Evolutionary conservation across 2,113 vertebrate genomes (phyloP).

Genomic region (Formicarius rufipectus): DNA sequence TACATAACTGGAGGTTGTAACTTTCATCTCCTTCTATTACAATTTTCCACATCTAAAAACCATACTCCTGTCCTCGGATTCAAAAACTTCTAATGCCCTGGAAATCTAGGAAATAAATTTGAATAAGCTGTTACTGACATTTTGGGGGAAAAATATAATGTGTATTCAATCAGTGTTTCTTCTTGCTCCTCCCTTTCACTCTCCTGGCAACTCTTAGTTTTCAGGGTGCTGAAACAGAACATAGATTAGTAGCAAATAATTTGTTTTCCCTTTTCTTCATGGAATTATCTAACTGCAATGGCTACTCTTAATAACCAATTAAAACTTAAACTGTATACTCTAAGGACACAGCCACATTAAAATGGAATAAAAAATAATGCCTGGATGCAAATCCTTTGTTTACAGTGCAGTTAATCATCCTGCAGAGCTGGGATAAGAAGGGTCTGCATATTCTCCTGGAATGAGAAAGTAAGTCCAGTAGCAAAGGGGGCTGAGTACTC

Average conservation of each 20-base stretch:
- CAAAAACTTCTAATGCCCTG: not conserved
- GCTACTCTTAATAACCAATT: not conserved
- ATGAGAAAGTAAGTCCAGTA: not conserved
- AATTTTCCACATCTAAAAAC: not conserved
- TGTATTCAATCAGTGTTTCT: not conserved
- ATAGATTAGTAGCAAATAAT: not conserved
- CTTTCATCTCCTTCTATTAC: not conserved
- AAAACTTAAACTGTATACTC: not conserved
- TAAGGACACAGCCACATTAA: not conserved
- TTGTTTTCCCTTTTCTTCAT: not conserved
- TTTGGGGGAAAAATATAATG: accelerated
- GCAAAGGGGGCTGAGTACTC: not conserved
- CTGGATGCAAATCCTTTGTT: not conserved
- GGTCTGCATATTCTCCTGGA: not conserved
- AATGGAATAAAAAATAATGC: not conserved
- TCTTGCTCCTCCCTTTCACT: not conserved
- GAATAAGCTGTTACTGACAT: not conserved
- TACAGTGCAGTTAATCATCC: not conserved
- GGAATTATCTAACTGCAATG: not conserved
- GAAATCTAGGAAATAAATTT: not conserved
- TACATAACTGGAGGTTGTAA: not conserved
- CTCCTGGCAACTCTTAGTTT: not conserved
- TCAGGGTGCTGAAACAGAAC: not conserved
- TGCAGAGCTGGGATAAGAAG: not conserved
- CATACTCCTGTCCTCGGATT: not conserved